phyloP scores from a whole-genome alignment of 1,140 invertebrate genomes.

The Idris sp. region DNA sequence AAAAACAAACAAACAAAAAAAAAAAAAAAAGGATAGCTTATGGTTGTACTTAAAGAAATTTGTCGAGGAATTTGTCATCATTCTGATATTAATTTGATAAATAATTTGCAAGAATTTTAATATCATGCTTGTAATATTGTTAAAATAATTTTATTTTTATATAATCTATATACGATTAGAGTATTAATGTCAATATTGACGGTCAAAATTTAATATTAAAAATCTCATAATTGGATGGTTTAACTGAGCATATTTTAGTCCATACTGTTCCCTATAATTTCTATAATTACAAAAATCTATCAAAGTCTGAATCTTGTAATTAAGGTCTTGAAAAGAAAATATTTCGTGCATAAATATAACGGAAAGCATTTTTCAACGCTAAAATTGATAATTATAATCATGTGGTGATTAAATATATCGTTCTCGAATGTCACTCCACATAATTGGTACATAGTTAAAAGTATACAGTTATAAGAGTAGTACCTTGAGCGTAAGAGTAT shows the following conservation, averaged over 20 bases:
- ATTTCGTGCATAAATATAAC: constrained; percentile 12
- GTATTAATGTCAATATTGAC: constrained; percentile 8
- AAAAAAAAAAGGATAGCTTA: no score
- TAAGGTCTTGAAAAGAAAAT: constrained; percentile 1
- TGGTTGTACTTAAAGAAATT: no score
- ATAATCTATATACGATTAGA: constrained; percentile 4
- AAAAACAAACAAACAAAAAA: no score
- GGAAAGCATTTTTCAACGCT: constrained; percentile 7
- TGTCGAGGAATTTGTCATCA: no score
- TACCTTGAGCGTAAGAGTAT: constrained; percentile 3
- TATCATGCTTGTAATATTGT: no score
- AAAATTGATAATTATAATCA: constrained; percentile 25
- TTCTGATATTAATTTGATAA: no score
- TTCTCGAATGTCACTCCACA: constrained; percentile 21
- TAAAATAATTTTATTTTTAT: no score
- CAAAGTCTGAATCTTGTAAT: constrained; percentile 20
- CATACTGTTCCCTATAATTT: constrained; percentile 17
- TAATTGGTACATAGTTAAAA: constrained; percentile 28
- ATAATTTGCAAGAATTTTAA: no score
- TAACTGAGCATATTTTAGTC: neutral
- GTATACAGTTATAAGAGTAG: constrained; percentile 13
- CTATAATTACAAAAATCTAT: constrained; percentile 26
- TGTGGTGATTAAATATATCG: constrained; percentile 13
- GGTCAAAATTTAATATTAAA: no score
- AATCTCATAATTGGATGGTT: no score